Evolutionary conservation across 2,888 invertebrate genomes (phyloP).

Genomic region (Steinernema hermaphroditum): DNA sequence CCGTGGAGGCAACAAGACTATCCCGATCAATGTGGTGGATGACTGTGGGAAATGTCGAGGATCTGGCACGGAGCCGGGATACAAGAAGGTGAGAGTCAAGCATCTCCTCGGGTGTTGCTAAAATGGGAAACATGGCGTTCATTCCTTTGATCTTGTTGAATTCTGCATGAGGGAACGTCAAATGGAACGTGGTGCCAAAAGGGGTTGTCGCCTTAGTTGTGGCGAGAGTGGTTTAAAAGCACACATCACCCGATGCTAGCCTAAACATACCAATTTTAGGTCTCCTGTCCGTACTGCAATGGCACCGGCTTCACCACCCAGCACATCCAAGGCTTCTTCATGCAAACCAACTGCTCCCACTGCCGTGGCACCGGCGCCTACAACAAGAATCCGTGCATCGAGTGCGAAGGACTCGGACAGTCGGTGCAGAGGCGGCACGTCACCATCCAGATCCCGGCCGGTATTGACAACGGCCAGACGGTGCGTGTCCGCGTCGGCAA

Average conservation of each 20-base stretch:
- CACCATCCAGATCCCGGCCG: conserved; percentile 88
- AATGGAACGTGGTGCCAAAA: no score
- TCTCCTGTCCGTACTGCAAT: conserved; percentile 87
- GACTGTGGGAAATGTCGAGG: conserved; percentile 87
- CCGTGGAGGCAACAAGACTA: conserved; percentile 89
- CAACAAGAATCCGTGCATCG: conserved; percentile 85
- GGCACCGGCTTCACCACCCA: conserved; percentile 86
- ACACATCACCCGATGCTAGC: no score
- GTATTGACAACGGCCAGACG: conserved; percentile 93
- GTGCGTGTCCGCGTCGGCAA: conserved; percentile 88
- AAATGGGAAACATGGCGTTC: no score
- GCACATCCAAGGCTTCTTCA: conserved; percentile 69
- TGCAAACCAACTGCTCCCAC: conserved; percentile 68
- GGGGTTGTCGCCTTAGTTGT: no score
- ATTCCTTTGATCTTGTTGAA: no score
- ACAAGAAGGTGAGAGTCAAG: conserved; percentile 75
- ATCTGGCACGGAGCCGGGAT: conserved; percentile 84
- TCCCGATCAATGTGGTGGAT: conserved; percentile 87
- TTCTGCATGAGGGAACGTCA: no score
- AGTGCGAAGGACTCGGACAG: conserved; percentile 88
- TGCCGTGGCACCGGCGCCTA: conserved; percentile 84
- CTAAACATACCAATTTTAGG: conserved; percentile 55
- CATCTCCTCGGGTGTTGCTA: no score
- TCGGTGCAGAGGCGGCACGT: conserved; percentile 84
- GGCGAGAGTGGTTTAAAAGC: no score